Percentiles rank a stretch among this genome's conserved stretches.
Evolutionary conservation across 1,140 invertebrate genomes (phyloP).

Genomic region (Drosophila repleta): DNA sequence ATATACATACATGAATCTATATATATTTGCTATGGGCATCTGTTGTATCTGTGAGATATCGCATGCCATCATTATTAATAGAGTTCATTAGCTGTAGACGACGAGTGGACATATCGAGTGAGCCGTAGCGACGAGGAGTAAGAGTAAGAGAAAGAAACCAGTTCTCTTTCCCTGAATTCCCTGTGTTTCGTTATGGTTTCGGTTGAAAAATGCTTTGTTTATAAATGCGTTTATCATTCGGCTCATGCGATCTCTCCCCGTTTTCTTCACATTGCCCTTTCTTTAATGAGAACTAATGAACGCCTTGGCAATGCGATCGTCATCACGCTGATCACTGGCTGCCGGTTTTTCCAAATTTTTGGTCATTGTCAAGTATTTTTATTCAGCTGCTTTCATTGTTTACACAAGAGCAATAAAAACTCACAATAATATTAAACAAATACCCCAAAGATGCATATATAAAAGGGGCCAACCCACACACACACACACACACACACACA

Average conservation of each 20-base stretch:
- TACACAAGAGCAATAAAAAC: conserved; percentile 25
- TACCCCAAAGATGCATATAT: background rate
- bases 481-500: conserved; percentile 9
- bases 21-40: conserved; percentile 3
- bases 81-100: conserved; percentile 49
- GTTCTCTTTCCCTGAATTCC: conserved; percentile 23
- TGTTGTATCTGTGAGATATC: conserved; percentile 19
- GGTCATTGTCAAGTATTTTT: conserved; percentile 17
- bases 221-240: conserved; percentile 52
- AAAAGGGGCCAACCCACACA: conserved; percentile 35
- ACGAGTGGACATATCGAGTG: conserved; percentile 24
- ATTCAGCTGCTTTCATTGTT: conserved; percentile 17
- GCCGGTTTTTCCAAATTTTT: conserved; percentile 41
- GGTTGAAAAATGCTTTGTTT: conserved; percentile 54
- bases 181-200: conserved; percentile 45
- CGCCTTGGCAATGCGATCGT: conserved; percentile 30
- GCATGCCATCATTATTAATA: conserved; percentile 41
- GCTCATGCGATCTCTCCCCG: conserved; percentile 18
- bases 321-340: conserved; percentile 12
- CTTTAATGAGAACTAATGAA: conserved; percentile 63
- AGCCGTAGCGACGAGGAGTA: conserved; percentile 1
- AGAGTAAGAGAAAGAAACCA: conserved; percentile 9
- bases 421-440: conserved; percentile 40
- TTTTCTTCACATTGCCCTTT: conserved; percentile 3
- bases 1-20: background rate